Conservation (phyloP, 2,888 invertebrate species). For the Himalopsyche anomala region DNA sequence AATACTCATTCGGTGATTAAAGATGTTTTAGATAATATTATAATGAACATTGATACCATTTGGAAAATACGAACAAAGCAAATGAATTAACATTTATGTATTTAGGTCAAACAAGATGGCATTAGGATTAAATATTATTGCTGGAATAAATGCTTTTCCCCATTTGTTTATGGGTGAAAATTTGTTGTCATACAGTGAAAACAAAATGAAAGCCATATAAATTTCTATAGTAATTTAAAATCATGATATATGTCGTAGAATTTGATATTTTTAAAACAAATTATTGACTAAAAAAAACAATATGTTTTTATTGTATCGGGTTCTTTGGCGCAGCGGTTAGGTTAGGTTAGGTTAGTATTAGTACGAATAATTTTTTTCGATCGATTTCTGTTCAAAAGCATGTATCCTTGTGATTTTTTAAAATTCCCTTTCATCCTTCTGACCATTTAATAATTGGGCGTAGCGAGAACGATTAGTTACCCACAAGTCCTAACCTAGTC, state of each 20-base stretch:
- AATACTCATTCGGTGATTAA: constrained; percentile 1
- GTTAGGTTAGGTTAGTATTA: no score
- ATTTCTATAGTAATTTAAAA: neutral
- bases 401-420: no score
- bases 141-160: neutral
- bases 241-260: neutral
- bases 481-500: no score
- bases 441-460: no score
- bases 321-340: no score
- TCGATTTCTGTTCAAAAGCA: no score
- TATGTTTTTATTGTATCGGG: no score
- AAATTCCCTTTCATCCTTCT: no score
- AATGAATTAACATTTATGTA: constrained; percentile 14
- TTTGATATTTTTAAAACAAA: no score
- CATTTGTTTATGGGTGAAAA: neutral
- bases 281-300: no score
- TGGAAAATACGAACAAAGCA: constrained; percentile 2
- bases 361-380: no score
- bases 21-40: constrained; percentile 12
- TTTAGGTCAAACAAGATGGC: constrained; percentile 26
- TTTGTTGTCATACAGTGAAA: neutral
- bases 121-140: neutral
- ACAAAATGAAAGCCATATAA: neutral
- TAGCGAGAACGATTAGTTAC: no score
- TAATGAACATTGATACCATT: constrained; percentile 14